These are phyloP conservation scores for Philotrypesis tridentata DNA, from an alignment of 1,140 invertebrate genomes.

Conservation along the genomic window DNA sequence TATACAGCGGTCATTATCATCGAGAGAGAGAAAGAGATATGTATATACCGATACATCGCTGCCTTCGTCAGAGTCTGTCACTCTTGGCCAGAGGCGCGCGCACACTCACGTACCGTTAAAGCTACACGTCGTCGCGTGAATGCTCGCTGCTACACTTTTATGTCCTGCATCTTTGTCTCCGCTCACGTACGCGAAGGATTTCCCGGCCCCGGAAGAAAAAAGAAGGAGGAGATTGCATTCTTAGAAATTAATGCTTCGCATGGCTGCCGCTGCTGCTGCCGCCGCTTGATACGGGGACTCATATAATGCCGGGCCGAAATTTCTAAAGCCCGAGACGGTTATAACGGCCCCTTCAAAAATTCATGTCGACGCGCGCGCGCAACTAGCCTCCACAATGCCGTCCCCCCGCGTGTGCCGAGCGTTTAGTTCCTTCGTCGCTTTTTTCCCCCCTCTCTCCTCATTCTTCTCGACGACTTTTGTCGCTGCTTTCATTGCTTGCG, in stretches of 20 bases:
- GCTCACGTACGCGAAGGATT: neutral
- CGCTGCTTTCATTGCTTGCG: neutral
- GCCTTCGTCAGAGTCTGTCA: neutral
- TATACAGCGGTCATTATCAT: conserved; percentile 9
- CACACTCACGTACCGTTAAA: conserved; percentile 2
- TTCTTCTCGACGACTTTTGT: conserved; percentile 15
- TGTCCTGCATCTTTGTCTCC: conserved; percentile 8
- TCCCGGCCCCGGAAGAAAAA: conserved; percentile 5
- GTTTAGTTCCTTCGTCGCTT: neutral
- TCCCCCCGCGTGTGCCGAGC: neutral
- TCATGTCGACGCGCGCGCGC: conserved; percentile 55
- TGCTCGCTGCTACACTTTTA: neutral
- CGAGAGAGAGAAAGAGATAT: neutral
- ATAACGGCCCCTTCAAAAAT: conserved; percentile 66
- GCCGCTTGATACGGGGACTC: conserved; percentile 46
- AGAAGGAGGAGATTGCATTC: conserved; percentile 58
- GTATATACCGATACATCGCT: neutral
- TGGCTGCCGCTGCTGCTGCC: conserved; percentile 5
- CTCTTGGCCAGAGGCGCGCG: neutral
- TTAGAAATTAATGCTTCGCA: conserved; percentile 64
- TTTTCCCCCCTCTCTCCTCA: neutral
- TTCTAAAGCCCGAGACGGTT: conserved; percentile 62
- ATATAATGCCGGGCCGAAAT: conserved; percentile 60
- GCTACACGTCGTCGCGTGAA: neutral
- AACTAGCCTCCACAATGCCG: conserved; percentile 50